phyloP scores from a whole-genome alignment of 2,797 vertebrate genomes.

The Atherinosoma microstoma region DNA sequence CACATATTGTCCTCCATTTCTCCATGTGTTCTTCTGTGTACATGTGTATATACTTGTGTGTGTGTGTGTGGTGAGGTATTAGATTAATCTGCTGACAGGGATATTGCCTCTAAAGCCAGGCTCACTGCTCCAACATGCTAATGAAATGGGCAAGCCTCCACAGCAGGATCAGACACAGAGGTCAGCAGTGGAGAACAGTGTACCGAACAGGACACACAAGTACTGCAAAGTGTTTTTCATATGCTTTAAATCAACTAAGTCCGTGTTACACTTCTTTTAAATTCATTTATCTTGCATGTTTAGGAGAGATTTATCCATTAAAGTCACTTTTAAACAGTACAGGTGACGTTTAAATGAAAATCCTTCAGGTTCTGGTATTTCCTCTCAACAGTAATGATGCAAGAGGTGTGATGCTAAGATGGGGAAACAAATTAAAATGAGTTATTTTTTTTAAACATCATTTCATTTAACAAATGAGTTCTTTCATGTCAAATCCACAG shows the following conservation, averaged over 20 bases:
- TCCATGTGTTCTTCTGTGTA: constrained; percentile 11
- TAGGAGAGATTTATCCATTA: neutral
- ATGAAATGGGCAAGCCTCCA: constrained; percentile 85
- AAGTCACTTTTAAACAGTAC: neutral
- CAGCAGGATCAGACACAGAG: constrained; percentile 81
- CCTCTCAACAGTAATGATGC: no score
- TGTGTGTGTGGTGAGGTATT: constrained; percentile 71
- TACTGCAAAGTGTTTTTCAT: no score
- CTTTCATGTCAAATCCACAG: no score
- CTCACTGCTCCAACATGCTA: constrained; percentile 82
- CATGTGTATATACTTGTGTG: neutral
- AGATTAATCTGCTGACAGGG: constrained; percentile 84
- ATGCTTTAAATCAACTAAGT: no score
- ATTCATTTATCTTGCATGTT: neutral
- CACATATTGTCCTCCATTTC: constrained; percentile 16
- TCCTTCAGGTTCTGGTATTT: no score
- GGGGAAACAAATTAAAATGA: no score
- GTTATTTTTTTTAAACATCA: no score
- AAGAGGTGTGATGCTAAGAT: no score
- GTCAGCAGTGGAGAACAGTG: constrained; percentile 69
- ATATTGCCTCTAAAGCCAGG: constrained; percentile 83
- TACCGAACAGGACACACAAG: no score
- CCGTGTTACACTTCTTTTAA: no score
- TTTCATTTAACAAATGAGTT: no score
- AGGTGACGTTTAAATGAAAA: neutral